phyloP scores from a whole-genome alignment of 2,113 vertebrate genomes.

The Salvelinus alpinus region DNA sequence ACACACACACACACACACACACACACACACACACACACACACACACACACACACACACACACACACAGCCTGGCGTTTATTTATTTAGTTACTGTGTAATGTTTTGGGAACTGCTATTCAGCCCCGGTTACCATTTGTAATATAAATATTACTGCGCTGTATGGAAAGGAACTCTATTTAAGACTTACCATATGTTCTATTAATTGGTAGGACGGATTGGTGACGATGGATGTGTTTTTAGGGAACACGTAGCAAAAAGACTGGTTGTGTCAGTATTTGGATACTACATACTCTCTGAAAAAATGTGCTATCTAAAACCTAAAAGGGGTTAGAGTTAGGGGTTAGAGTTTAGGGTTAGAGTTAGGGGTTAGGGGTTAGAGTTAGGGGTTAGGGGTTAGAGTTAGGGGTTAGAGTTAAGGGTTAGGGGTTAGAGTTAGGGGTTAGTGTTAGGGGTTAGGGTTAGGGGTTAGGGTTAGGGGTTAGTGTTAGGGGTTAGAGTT shows the following conservation, averaged over 20 bases:
- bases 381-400: no score
- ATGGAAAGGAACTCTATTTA: constrained; percentile 65
- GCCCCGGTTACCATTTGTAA: constrained; percentile 62
- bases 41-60: background rate
- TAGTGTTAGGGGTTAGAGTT: no score
- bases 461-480: no score
- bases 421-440: no score
- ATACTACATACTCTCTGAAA: background rate
- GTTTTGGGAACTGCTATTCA: constrained; percentile 66
- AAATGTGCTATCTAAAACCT: no score
- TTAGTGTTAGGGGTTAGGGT: no score
- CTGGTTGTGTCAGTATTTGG: background rate
- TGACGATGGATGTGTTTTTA: constrained; percentile 39
- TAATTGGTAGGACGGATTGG: constrained; percentile 57
- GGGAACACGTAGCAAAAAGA: background rate
- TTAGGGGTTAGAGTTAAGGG: no score
- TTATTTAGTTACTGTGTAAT: constrained; percentile 26
- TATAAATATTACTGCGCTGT: constrained; percentile 68
- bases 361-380: no score
- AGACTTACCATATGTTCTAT: constrained; percentile 66
- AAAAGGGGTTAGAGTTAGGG: no score
- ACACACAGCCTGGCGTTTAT: background rate
- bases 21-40: background rate
- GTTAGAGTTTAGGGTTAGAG: no score
- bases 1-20: background rate